Conservation (phyloP, 2,797 vertebrate species). For the Microchirus variegatus region DNA sequence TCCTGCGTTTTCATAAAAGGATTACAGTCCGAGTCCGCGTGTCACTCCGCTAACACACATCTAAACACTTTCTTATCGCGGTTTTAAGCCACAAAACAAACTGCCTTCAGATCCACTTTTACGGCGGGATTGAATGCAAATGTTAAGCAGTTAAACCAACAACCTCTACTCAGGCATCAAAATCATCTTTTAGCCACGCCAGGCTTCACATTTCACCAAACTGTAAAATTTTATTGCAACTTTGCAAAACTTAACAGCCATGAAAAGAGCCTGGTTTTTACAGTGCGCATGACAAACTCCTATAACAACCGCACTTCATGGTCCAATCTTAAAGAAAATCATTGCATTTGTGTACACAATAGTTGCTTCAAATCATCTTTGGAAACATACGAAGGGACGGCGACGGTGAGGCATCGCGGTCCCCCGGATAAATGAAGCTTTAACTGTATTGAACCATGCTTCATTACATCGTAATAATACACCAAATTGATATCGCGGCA, state of each 20-base stretch:
- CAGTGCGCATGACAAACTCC: too few relatives aligned
- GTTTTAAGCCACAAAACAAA: constrained; percentile 1
- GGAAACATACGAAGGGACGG: not conserved
- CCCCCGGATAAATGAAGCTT: constrained; percentile 11
- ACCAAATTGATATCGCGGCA: constrained; percentile 25
- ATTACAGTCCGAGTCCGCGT: constrained; percentile 31
- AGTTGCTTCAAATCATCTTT: not conserved
- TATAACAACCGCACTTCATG: too few relatives aligned
- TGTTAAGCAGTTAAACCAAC: not conserved
- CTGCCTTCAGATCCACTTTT: not conserved
- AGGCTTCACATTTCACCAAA: constrained; percentile 1
- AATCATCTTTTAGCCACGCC: not conserved
- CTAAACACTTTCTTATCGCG: constrained; percentile 31
- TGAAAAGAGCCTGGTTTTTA: constrained; percentile 5
- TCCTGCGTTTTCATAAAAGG: constrained; percentile 36
- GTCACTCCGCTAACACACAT: constrained; percentile 17
- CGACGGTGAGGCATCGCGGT: not conserved
- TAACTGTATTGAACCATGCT: constrained; percentile 25
- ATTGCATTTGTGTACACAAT: too few relatives aligned
- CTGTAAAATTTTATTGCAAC: constrained; percentile 14
- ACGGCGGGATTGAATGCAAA: not conserved
- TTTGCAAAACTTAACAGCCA: constrained; percentile 15
- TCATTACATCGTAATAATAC: constrained; percentile 37
- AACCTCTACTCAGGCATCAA: not conserved
- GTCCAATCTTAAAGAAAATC: too few relatives aligned